Conservation (phyloP, 2,797 vertebrate species). For the Sebastiscus albofasciatus region DNA sequence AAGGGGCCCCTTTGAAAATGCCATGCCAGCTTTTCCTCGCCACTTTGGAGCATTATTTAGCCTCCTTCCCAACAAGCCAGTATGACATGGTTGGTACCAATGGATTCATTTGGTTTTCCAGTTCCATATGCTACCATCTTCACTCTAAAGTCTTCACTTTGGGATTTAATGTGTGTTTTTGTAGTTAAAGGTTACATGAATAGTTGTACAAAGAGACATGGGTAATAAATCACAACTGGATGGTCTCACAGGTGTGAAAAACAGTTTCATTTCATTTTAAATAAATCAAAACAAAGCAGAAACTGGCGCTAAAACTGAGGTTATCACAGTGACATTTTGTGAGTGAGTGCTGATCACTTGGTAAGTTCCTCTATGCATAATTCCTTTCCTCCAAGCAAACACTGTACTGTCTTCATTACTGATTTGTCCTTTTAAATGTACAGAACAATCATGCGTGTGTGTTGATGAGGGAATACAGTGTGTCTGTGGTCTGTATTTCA, state of each 20-base stretch:
- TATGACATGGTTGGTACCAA: no score
- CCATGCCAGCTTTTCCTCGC: no score
- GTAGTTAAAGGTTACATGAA: neutral
- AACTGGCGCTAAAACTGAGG: constrained; percentile 1
- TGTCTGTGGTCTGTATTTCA: neutral
- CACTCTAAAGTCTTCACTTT: no score
- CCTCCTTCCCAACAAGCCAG: no score
- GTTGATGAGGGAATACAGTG: neutral
- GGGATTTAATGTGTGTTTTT: neutral
- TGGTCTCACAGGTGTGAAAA: neutral
- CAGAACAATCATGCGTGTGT: neutral
- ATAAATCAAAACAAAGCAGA: neutral
- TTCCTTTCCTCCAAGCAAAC: neutral
- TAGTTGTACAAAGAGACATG: neutral
- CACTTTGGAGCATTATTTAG: no score
- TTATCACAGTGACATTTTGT: neutral
- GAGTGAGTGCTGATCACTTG: neutral
- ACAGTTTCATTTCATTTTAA: neutral
- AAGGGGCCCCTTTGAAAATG: no score
- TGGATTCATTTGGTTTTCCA: no score
- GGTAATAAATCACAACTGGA: neutral
- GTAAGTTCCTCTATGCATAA: neutral
- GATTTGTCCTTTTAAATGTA: neutral
- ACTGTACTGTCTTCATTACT: neutral
- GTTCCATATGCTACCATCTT: no score